Conservation (phyloP, 2,888 invertebrate species). For the Pterostichus niger region DNA sequence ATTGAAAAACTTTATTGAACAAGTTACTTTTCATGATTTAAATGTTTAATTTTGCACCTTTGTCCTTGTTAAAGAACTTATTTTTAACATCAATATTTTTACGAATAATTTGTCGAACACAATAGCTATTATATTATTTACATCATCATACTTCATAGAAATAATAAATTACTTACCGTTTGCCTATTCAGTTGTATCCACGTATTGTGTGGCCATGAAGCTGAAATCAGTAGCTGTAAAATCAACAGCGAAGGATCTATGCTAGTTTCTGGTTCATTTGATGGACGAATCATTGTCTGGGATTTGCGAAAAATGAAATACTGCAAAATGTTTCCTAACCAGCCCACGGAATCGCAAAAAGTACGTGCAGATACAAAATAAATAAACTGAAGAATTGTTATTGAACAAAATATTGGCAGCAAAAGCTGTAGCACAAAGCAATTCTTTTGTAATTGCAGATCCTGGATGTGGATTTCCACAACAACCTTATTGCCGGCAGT, state of each 20-base stretch:
- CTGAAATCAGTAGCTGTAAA: conserved; percentile 85
- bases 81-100: too few species aligned
- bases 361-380: conserved; percentile 9
- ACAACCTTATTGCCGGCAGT: conserved; percentile 72
- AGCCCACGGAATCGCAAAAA: not conserved
- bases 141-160: not conserved
- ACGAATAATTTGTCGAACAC: too few species aligned
- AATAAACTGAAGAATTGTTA: too few species aligned
- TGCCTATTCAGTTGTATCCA: conserved; percentile 45
- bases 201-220: conserved; percentile 80
- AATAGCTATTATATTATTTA: too few species aligned
- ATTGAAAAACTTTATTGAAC: too few species aligned
- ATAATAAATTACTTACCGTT: not conserved
- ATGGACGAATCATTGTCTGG: conserved; percentile 89
- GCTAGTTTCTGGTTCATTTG: conserved; percentile 88
- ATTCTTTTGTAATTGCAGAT: conserved; percentile 76
- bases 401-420: too few species aligned
- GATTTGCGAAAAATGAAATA: conserved; percentile 83
- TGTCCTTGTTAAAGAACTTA: too few species aligned
- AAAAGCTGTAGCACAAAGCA: too few species aligned
- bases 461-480: conserved; percentile 85
- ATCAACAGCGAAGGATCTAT: conserved; percentile 84
- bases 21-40: too few species aligned
- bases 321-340: conserved; percentile 66
- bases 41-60: too few species aligned